Evolutionary conservation across 1,140 invertebrate genomes (phyloP).

Genomic region (Colletes gigas): DNA sequence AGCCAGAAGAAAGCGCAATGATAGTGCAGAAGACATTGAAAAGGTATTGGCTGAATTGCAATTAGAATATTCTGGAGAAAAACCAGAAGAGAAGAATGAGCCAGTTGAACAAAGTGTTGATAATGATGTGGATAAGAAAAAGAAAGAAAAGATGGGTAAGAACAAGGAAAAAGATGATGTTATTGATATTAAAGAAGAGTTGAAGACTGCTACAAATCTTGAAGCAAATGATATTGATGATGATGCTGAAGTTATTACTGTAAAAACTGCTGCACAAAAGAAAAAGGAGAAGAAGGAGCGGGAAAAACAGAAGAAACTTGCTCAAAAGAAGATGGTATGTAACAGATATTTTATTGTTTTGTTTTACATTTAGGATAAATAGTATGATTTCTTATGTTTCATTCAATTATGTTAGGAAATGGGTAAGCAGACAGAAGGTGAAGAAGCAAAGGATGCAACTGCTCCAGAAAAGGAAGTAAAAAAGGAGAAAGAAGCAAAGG

Average conservation of each 20-base stretch:
- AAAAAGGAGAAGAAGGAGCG: conserved; percentile 94
- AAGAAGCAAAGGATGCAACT: conserved; percentile 72
- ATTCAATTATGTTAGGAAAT: conserved; percentile 45
- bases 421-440: conserved; percentile 63
- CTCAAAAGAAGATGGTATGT: conserved; percentile 82
- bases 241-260: conserved; percentile 82
- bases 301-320: conserved; percentile 88
- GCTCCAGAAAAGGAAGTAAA: conserved; percentile 75
- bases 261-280: conserved; percentile 92
- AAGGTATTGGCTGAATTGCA: conserved; percentile 91
- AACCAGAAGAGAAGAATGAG: conserved; percentile 64
- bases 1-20: conserved; percentile 86
- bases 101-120: conserved; percentile 67
- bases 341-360: conserved; percentile 1
- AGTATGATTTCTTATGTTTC: conserved; percentile 22
- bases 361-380: background rate
- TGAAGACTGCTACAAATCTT: background rate
- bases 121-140: conserved; percentile 75
- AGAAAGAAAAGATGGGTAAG: conserved; percentile 79
- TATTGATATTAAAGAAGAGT: conserved; percentile 78
- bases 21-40: conserved; percentile 92
- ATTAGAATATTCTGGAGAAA: conserved; percentile 87
- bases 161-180: conserved; percentile 78
- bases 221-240: conserved; percentile 74
- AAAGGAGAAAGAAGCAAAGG: conserved; percentile 78